These are phyloP conservation scores for Shargacucullia verbasci DNA, from an alignment of 2,888 invertebrate species.

Conservation along the genomic window DNA sequence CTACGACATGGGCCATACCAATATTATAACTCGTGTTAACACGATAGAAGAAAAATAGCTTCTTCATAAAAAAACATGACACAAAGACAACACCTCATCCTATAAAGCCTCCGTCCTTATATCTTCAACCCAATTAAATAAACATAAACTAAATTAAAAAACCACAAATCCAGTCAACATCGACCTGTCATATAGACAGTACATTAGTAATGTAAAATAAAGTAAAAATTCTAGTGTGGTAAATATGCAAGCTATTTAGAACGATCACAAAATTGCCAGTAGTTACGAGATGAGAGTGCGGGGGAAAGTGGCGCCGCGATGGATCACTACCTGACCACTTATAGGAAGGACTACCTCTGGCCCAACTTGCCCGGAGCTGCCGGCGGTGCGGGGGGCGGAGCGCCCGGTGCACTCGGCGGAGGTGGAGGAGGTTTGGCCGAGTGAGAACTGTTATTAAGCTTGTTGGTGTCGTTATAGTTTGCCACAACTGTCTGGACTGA, in stretches of 20 bases:
- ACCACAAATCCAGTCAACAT: slow-evolving; percentile 28
- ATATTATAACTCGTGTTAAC: no score
- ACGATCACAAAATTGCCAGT: slow-evolving; percentile 53
- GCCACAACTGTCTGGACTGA: no score
- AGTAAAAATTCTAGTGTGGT: slow-evolving; percentile 17
- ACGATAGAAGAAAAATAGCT: no score
- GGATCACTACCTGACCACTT: slow-evolving; percentile 90
- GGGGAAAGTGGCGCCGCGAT: slow-evolving; percentile 64
- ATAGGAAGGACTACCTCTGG: slow-evolving; percentile 91
- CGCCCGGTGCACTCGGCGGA: neutral
- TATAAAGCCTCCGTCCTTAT: slow-evolving; percentile 10
- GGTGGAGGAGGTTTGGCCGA: slow-evolving; percentile 20
- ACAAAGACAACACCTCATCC: no score
- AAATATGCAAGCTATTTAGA: slow-evolving; percentile 35
- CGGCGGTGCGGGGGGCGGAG: neutral
- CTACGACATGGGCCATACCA: no score
- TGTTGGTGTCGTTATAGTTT: neutral
- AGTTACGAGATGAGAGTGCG: slow-evolving; percentile 41
- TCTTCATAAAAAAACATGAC: no score
- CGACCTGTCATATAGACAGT: slow-evolving; percentile 24
- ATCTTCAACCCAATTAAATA: neutral
- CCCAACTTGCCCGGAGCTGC: slow-evolving; percentile 79
- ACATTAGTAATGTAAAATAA: neutral
- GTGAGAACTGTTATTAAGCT: slow-evolving; percentile 10
- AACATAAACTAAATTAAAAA: slow-evolving; percentile 9